phyloP scores from a whole-genome alignment of 2,797 vertebrate species.

The Pelochelys cantorii region DNA sequence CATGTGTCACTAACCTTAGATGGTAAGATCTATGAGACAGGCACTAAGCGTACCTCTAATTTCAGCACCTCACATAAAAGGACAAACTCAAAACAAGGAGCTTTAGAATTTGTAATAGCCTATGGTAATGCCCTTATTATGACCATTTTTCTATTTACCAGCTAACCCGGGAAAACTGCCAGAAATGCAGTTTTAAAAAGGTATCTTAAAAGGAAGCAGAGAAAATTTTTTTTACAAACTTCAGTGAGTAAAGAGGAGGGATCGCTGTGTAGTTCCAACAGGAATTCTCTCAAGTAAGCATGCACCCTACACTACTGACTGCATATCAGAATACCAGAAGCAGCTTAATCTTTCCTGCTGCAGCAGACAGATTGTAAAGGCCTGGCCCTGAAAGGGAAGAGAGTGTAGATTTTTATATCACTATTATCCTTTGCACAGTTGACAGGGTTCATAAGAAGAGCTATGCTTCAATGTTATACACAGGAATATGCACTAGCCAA shows the following conservation, averaged over 20 bases:
- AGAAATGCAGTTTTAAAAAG: not conserved
- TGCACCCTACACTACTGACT: not conserved
- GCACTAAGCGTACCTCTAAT: not conserved
- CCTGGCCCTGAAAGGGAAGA: not conserved
- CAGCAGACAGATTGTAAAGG: not conserved
- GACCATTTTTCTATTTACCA: not conserved
- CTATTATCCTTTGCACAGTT: not conserved
- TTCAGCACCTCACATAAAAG: rapidly evolving
- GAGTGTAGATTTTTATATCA: not conserved
- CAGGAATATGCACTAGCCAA: not conserved
- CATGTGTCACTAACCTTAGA: not conserved
- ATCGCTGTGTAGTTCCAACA: not conserved
- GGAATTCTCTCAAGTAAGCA: not conserved
- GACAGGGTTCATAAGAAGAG: too few relatives aligned
- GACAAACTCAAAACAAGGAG: not conserved
- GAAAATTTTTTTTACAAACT: not conserved
- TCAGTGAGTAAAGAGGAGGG: not conserved
- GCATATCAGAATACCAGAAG: not conserved
- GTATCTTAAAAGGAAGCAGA: not conserved
- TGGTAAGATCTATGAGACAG: not conserved
- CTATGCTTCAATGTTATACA: not conserved
- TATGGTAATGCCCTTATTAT: not conserved
- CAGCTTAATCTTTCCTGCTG: not conserved
- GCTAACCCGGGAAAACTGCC: not conserved
- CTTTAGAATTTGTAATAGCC: not conserved